Evolutionary conservation across 2,113 vertebrate genomes (phyloP).

Genomic region (Semnornis frantzii): DNA sequence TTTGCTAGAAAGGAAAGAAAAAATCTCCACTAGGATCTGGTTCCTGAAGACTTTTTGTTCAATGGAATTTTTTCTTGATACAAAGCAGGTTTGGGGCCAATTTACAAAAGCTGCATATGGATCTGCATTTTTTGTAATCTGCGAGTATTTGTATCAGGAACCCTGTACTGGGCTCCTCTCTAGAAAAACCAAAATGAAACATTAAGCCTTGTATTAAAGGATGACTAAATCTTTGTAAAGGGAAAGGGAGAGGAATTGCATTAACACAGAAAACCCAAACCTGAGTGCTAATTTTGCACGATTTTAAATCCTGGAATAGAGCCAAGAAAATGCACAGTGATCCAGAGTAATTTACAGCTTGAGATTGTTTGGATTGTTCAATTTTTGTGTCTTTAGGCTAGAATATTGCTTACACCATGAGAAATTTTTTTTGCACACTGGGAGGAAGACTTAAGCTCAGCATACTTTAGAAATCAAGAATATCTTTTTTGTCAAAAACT

Average conservation of each 20-base stretch:
- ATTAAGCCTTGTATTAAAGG: not conserved
- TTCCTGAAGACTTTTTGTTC: not conserved
- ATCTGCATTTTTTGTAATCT: not conserved
- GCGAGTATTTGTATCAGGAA: not conserved
- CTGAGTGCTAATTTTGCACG: not conserved
- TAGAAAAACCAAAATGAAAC: not conserved
- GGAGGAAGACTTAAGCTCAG: not conserved
- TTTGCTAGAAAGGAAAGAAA: not conserved
- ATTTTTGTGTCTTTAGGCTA: not conserved
- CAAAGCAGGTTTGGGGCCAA: not conserved
- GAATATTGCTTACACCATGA: not conserved
- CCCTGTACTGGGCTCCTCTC: not conserved
- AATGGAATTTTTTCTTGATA: not conserved
- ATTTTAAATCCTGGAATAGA: not conserved
- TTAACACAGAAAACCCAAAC: not conserved
- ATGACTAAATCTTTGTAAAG: not conserved
- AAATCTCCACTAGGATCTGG: not conserved
- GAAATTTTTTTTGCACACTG: not conserved
- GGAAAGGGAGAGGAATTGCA: not conserved
- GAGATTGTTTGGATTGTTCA: not conserved
- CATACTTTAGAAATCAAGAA: not conserved
- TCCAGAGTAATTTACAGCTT: not conserved
- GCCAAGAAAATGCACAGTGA: not conserved
- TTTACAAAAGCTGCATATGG: not conserved
- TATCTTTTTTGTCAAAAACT: not conserved